Evolutionary conservation across 2,113 vertebrate species (phyloP), one percentile per base, ranked within the genome.

Genomic region (Eudorcas thomsonii): DNA sequence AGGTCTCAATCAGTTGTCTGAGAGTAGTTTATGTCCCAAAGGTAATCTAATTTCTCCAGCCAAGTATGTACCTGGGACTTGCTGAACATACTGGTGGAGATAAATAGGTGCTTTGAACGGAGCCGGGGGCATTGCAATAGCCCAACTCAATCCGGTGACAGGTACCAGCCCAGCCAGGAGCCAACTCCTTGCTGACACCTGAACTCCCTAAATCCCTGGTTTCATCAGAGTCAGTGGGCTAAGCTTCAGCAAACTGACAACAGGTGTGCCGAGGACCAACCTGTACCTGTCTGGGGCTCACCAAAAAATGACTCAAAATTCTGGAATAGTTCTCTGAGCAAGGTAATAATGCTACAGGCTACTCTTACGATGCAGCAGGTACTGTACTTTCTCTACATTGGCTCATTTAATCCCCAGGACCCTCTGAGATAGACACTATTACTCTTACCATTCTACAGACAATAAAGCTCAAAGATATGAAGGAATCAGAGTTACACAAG

Each of bases 1-100:
- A 98, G 96, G 95, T 95, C 97, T 98, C 97, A 92, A 96, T 98
- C 92, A 97, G 98, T 62, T 89, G 59, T 67, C 97, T 98, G 81
- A 88, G 62, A 84, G 67, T 94, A 87, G 25, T 98, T 98, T 97
- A 93, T 97, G 78, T 96, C 92, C 94, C 96, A 97, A 92, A 98
- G 89, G 96, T 97, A 98, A 97, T 88, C 94, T 84, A 88, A 96
- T 94, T 97, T 98, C 96, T 67, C 45, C 39, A 78, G 80, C 88
- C 50, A 96, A 93, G 96, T 74, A 84, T 91, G 57, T 71, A 84
- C 67, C 88, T 2, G 0, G 28, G 21, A n/a, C 33, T 89, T 88
- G 48, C 28, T 0, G 11, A 60, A 84, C 55, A 77, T 82, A 94
- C 17, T 90, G 83, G 14, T 3, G 6, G 80, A 86, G 50, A 96